Conservation (phyloP, 2,888 invertebrate species). For the Acrobasis suavella region DNA sequence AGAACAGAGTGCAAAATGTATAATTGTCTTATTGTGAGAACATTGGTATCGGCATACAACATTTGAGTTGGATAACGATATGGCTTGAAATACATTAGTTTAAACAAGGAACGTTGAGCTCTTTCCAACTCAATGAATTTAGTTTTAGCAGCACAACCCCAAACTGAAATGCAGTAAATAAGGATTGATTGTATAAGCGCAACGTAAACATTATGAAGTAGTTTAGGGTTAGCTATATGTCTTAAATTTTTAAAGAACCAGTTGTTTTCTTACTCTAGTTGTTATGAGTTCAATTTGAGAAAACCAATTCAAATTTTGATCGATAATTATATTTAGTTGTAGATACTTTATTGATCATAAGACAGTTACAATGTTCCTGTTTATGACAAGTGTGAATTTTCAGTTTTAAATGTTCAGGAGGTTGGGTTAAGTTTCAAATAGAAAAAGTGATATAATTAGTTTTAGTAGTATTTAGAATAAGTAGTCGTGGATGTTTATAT, state of each 20-base stretch:
- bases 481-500: not conserved
- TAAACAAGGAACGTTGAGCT: not conserved
- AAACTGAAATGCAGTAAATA: not conserved
- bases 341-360: not conserved
- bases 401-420: too few species aligned
- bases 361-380: not conserved
- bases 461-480: not conserved
- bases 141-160: slow-evolving; percentile 5
- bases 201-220: not conserved
- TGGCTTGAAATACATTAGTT: not conserved
- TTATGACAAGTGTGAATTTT: too few species aligned
- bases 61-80: not conserved
- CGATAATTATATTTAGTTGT: not conserved
- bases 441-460: not conserved
- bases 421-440: too few species aligned
- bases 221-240: not conserved
- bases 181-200: slow-evolving; percentile 2
- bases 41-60: not conserved
- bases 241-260: not conserved
- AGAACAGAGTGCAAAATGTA: not conserved
- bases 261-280: not conserved
- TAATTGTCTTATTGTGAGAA: not conserved
- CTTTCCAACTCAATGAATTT: not conserved
- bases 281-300: not conserved
- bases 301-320: not conserved